phyloP scores from a whole-genome alignment of 2,888 invertebrate genomes.

The Elmis aenea region DNA sequence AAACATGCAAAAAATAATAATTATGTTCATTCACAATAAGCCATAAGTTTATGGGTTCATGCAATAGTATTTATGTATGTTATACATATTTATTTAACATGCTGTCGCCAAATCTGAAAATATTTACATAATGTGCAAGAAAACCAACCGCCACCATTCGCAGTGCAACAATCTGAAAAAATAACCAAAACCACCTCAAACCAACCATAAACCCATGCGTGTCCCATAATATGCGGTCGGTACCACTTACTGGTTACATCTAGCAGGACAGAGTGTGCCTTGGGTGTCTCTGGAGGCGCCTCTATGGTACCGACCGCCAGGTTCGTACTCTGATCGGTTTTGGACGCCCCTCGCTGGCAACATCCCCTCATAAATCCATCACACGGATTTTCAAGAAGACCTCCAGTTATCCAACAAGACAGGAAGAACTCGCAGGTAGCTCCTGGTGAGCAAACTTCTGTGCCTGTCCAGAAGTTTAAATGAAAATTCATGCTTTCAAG shows the following conservation, averaged over 20 bases:
- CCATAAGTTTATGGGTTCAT: too few relatives aligned
- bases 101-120: too few relatives aligned
- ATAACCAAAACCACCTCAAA: too few relatives aligned
- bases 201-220: too few relatives aligned
- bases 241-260: slow-evolving; percentile 43
- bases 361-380: slow-evolving; percentile 72
- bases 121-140: too few relatives aligned
- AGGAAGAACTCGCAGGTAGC: slow-evolving; percentile 87
- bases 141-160: too few relatives aligned
- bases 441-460: slow-evolving; percentile 61
- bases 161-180: too few relatives aligned
- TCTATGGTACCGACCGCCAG: slow-evolving; percentile 60
- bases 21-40: too few relatives aligned
- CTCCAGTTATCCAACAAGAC: slow-evolving; percentile 87
- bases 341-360: slow-evolving; percentile 71
- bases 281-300: slow-evolving; percentile 51
- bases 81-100: too few relatives aligned
- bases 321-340: slow-evolving; percentile 59
- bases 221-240: slow-evolving; percentile 31
- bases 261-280: slow-evolving; percentile 56
- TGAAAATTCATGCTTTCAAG: too few relatives aligned
- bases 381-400: slow-evolving; percentile 79
- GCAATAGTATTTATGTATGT: too few relatives aligned
- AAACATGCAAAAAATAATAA: too few relatives aligned
- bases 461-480: neutral